Conservation (phyloP, 2,888 invertebrate species). For the Philhelius pedissequus region DNA sequence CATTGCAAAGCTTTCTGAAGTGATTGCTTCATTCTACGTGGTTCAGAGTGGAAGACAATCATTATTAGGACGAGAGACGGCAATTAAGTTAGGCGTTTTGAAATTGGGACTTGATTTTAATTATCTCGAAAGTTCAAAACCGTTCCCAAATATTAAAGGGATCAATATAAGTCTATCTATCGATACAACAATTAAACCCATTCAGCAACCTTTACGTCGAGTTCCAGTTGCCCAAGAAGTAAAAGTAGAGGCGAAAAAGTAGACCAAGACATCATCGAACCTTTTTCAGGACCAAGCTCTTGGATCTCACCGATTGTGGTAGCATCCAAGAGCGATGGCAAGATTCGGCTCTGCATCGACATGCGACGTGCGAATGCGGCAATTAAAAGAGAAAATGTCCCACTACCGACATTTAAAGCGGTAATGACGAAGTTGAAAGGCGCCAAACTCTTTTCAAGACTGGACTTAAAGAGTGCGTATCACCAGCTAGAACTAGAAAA, state of each 20-base stretch:
- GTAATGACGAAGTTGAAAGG: slow-evolving; percentile 61
- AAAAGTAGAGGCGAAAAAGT: slow-evolving; percentile 30
- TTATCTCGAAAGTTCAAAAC: slow-evolving; percentile 1
- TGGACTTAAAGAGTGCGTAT: slow-evolving; percentile 72
- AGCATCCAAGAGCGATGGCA: slow-evolving; percentile 70
- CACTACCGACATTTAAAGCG: slow-evolving; percentile 68
- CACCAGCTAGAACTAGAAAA: slow-evolving; percentile 69
- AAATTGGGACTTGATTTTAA: slow-evolving; percentile 29
- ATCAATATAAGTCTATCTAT: slow-evolving; percentile 70
- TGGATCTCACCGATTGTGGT: slow-evolving; percentile 74
- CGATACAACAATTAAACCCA: slow-evolving; percentile 69
- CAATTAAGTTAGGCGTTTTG: slow-evolving; percentile 11
- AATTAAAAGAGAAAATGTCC: slow-evolving; percentile 57
- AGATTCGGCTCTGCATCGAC: slow-evolving; percentile 73
- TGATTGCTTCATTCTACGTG: slow-evolving; percentile 38
- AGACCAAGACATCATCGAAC: slow-evolving; percentile 71
- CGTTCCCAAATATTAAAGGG: slow-evolving; percentile 70
- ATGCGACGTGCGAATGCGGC: slow-evolving; percentile 73
- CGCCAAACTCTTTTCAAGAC: slow-evolving; percentile 70
- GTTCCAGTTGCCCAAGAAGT: slow-evolving; percentile 71
- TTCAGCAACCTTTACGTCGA: slow-evolving; percentile 71
- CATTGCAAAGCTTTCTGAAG: neutral
- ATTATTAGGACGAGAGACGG: neutral
- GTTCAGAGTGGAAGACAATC: slow-evolving; percentile 26
- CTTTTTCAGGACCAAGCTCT: slow-evolving; percentile 70